Evolutionary conservation across 2,113 vertebrate species (phyloP).

Genomic region (Xiphophorus couchianus): DNA sequence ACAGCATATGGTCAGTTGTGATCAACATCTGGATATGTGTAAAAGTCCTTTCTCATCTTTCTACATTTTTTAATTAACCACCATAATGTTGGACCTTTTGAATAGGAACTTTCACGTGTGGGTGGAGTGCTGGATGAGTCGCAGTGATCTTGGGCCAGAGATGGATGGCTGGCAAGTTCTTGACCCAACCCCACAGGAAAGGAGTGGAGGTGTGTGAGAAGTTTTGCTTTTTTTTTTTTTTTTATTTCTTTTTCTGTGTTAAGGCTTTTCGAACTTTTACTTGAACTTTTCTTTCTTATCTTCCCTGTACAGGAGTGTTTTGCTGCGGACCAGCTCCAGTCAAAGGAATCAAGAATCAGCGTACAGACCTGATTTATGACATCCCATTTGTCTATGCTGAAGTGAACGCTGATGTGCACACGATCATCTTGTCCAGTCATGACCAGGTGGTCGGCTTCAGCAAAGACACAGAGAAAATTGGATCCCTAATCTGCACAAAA

Average conservation of each 20-base stretch:
- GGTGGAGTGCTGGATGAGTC: constrained; percentile 94
- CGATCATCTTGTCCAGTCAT: constrained; percentile 36
- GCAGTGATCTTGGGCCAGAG: constrained; percentile 78
- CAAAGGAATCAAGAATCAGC: constrained; percentile 77
- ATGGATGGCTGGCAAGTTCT: constrained; percentile 93
- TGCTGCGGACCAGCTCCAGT: constrained; percentile 86
- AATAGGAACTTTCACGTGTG: constrained; percentile 96
- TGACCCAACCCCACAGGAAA: constrained; percentile 94
- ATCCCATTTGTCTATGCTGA: constrained; percentile 85
- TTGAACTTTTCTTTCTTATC: background rate
- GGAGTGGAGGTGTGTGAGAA: constrained; percentile 83
- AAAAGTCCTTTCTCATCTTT: rapidly evolving
- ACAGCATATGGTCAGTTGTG: constrained; percentile 86
- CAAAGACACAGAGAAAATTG: constrained; percentile 70
- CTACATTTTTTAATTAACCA: background rate
- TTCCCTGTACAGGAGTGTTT: constrained; percentile 74
- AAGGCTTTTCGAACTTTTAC: background rate
- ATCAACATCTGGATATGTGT: background rate
- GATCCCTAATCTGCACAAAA: constrained; percentile 79
- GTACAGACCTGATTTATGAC: constrained; percentile 79
- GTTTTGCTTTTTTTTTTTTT: background rate
- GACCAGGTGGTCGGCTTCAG: constrained; percentile 10
- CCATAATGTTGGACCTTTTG: background rate
- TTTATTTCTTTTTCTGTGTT: background rate
- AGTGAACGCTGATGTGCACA: constrained; percentile 83